Conservation (phyloP, 2,797 vertebrate species). For the Poeciliopsis turneri region DNA sequence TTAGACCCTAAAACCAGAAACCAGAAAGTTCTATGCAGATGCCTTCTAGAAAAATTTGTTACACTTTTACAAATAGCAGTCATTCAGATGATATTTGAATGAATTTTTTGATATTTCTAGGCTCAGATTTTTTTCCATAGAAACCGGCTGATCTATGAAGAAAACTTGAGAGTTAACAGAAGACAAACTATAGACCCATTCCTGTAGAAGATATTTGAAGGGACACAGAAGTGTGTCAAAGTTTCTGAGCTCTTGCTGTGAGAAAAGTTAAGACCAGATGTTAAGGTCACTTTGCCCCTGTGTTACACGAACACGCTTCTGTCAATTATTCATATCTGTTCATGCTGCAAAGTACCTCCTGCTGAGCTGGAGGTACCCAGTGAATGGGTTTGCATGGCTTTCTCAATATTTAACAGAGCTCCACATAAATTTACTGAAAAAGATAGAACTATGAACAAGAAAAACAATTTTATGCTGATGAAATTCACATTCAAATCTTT, state of each 20-base stretch:
- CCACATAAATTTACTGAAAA: background rate
- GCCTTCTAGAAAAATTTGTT: background rate
- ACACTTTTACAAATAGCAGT: background rate
- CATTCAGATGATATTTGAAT: background rate
- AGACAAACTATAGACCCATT: background rate
- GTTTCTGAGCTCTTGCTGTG: slow-evolving; percentile 57
- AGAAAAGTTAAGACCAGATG: slow-evolving; percentile 57
- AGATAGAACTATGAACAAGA: background rate
- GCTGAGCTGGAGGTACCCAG: slow-evolving; percentile 42
- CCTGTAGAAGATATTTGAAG: background rate
- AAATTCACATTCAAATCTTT: background rate
- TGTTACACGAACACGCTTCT: slow-evolving; percentile 50
- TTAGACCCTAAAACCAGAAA: background rate
- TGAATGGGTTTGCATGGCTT: slow-evolving; percentile 38
- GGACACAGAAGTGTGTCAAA: slow-evolving; percentile 11
- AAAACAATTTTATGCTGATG: background rate
- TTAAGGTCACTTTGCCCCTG: slow-evolving; percentile 47
- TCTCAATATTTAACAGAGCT: background rate
- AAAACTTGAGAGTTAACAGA: background rate
- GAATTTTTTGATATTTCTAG: background rate
- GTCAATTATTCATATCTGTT: slow-evolving; percentile 63
- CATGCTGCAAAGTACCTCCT: slow-evolving; percentile 36
- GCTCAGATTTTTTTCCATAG: too few relatives aligned
- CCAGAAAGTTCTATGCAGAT: too few relatives aligned
- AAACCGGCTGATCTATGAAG: background rate